Conservation (phyloP, 1,140 invertebrate genomes). For the Dinoponera quadriceps region DNA sequence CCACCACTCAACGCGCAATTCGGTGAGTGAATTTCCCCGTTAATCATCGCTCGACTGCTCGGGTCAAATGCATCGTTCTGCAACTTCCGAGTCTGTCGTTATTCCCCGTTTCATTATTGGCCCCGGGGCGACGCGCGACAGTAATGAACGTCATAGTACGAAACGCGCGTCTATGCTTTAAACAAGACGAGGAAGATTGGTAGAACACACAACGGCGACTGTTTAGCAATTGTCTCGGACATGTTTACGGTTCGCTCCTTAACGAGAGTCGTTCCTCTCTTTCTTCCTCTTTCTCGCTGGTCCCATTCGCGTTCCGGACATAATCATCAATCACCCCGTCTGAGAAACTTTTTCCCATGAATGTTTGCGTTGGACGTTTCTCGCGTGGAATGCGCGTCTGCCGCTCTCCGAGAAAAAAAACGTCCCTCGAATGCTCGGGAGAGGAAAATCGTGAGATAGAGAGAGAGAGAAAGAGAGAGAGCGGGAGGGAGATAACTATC, state of each 20-base stretch:
- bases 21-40: conserved; percentile 5
- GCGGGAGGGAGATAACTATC: conserved; percentile 14
- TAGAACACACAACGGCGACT: conserved; percentile 1
- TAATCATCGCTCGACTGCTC: conserved; percentile 29
- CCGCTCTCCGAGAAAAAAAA: neutral
- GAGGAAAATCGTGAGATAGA: neutral
- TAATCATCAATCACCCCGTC: conserved; percentile 47
- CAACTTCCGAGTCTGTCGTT: conserved; percentile 41
- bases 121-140: conserved; percentile 8
- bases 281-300: neutral
- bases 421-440: neutral
- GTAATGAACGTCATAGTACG: conserved; percentile 33
- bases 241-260: conserved; percentile 52
- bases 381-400: neutral
- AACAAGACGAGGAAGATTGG: conserved; percentile 2
- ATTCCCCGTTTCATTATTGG: conserved; percentile 29
- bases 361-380: conserved; percentile 41
- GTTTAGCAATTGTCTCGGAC: conserved; percentile 49
- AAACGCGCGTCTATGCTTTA: conserved; percentile 23
- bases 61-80: conserved; percentile 6
- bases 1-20: conserved; percentile 9
- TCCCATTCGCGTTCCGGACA: conserved; percentile 36
- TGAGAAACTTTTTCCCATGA: conserved; percentile 19
- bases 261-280: conserved; percentile 19
- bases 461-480: neutral